Evolutionary conservation across 2,113 vertebrate species (phyloP).

Genomic region (Vidua chalybeata): DNA sequence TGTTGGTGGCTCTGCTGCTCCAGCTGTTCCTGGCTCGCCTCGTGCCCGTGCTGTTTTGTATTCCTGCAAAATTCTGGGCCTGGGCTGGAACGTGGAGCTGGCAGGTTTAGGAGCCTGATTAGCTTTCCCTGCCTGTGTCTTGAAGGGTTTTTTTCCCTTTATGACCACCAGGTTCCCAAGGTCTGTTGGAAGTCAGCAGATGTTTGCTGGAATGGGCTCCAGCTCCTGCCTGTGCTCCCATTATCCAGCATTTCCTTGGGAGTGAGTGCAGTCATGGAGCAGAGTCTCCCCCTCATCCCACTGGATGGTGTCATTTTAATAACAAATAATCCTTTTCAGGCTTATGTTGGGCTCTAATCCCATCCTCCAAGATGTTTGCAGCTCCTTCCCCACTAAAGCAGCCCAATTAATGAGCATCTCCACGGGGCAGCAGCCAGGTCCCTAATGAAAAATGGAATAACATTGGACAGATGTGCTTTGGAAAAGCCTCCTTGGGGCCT

Average conservation of each 20-base stretch:
- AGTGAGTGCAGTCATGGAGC: not conserved
- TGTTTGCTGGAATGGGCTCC: not conserved
- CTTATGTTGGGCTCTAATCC: not conserved
- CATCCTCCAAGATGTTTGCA: not conserved
- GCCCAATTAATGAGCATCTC: not conserved
- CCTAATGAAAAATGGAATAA: not conserved
- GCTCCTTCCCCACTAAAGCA: not conserved
- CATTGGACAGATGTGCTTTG: not conserved
- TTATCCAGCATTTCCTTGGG: not conserved
- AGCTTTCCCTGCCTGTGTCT: not conserved
- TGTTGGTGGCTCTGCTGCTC: not conserved
- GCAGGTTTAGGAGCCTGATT: not conserved
- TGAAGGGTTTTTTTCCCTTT: not conserved
- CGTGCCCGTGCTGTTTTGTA: not conserved
- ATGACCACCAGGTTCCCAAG: not conserved
- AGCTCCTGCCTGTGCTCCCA: not conserved
- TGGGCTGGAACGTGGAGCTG: not conserved
- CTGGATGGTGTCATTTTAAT: not conserved
- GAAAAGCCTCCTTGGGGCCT: not conserved
- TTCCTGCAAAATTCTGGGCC: not conserved
- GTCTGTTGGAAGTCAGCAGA: not conserved
- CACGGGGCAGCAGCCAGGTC: not conserved
- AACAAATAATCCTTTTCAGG: not conserved
- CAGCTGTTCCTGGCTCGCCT: not conserved
- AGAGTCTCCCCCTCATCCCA: not conserved